Conservation (phyloP, 1,140 invertebrate genomes). For the Drosophila melanica region DNA sequence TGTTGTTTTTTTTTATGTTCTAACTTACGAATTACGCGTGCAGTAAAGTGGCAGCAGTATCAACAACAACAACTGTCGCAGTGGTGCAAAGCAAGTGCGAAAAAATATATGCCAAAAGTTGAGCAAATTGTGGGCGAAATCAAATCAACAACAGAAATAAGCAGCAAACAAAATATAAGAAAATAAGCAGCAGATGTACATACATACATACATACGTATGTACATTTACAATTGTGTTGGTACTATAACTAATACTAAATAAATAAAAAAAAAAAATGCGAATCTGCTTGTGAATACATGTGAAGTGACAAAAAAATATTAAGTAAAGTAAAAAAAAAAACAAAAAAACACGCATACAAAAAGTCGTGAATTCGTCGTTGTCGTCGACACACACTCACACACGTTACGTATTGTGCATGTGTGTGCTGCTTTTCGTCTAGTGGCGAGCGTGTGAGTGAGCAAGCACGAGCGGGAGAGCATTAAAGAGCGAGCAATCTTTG, state of each 20-base stretch:
- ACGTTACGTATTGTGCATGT: conserved; percentile 30
- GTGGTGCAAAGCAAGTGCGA: conserved; percentile 51
- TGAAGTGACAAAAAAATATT: conserved; percentile 43
- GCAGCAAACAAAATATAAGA: conserved; percentile 7
- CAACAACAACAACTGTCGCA: conserved; percentile 35
- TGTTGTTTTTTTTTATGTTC: conserved; percentile 26
- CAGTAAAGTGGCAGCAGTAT: conserved; percentile 33
- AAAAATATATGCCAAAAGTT: conserved; percentile 43
- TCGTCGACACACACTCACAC: conserved; percentile 23
- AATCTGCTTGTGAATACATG: conserved; percentile 51
- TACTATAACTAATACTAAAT: conserved; percentile 44
- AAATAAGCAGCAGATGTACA: conserved; percentile 41
- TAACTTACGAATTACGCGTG: conserved; percentile 35
- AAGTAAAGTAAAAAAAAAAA: conserved; percentile 22
- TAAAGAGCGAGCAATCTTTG: conserved; percentile 31
- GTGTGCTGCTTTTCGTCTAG: conserved; percentile 50
- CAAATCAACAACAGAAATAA: conserved; percentile 24
- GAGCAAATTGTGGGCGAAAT: conserved; percentile 47
- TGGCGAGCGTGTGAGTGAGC: conserved; percentile 30
- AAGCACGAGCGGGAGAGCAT: conserved; percentile 3
- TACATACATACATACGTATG: conserved; percentile 24
- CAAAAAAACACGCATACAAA: conserved; percentile 35
- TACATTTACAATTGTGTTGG: conserved; percentile 34
- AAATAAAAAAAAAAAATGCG: conserved; percentile 32
- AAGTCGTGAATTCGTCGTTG: conserved; percentile 67